Percentiles rank a stretch among this genome's conserved stretches.
These are phyloP conservation scores for Oscheius sp. DNA, from an alignment of 2,888 invertebrate species.

Conservation along the genomic window DNA sequence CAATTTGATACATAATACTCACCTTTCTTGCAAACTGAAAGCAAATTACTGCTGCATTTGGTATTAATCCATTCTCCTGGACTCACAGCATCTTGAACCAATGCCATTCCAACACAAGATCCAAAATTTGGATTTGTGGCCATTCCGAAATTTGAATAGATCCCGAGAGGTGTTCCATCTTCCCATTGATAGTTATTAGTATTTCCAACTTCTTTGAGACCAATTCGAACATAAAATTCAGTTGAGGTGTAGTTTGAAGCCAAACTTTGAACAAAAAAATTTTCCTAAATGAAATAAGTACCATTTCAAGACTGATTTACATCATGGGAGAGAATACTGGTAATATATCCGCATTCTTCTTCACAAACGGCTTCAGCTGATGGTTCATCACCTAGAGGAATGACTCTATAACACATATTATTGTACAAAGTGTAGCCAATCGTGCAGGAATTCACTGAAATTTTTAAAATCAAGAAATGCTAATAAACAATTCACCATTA, in stretches of 20 bases:
- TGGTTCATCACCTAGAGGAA: neutral
- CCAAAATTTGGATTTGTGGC: neutral
- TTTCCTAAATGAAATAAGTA: neutral
- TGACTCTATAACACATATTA: neutral
- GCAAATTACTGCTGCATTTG: neutral
- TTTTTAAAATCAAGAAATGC: too few relatives aligned
- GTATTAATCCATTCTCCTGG: constrained; percentile 1
- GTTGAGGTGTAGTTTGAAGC: neutral
- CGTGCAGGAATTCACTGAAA: neutral
- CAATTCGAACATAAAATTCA: constrained; percentile 2
- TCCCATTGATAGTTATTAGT: neutral
- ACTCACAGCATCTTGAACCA: neutral
- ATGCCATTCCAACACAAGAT: neutral
- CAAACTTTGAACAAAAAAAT: neutral
- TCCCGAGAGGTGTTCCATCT: neutral
- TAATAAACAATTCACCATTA: too few relatives aligned
- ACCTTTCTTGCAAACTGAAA: constrained; percentile 4
- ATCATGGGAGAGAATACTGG: neutral
- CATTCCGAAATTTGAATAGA: neutral
- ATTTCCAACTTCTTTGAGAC: neutral
- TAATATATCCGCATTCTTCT: constrained; percentile 8
- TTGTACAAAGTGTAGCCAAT: neutral
- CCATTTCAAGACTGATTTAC: neutral
- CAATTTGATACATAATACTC: too few relatives aligned
- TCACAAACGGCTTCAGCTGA: constrained; percentile 6